Evolutionary conservation across 2,113 vertebrate genomes (phyloP).

Genomic region (Leptodactylus fuscus): DNA sequence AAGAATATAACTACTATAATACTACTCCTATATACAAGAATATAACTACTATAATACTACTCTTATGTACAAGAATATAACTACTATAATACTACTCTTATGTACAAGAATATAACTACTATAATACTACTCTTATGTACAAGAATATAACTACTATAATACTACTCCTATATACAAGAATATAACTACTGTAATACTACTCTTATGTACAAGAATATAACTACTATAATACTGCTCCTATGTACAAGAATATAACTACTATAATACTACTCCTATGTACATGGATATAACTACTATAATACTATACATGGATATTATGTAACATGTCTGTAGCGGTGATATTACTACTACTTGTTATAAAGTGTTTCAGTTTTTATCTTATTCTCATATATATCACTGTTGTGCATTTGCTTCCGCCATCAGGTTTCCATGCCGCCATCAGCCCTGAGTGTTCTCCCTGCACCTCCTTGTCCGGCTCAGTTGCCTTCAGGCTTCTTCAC

Average conservation of each 20-base stretch:
- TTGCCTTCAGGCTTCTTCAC: slow-evolving; percentile 74
- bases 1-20: slow-evolving; percentile 19
- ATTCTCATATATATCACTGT: slow-evolving; percentile 68
- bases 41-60: slow-evolving; percentile 24
- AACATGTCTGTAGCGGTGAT: not conserved
- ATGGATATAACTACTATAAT: slow-evolving; percentile 4
- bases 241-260: not conserved
- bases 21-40: slow-evolving; percentile 8
- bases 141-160: slow-evolving; percentile 18
- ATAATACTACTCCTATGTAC: slow-evolving; percentile 10
- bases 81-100: slow-evolving; percentile 1
- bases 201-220: slow-evolving; percentile 8
- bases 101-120: slow-evolving; percentile 15
- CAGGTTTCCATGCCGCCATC: slow-evolving; percentile 77
- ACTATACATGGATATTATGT: not conserved
- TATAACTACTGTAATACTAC: slow-evolving; percentile 17
- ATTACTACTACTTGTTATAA: not conserved
- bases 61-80: not conserved
- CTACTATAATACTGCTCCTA: not conserved
- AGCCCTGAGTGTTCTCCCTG: slow-evolving; percentile 70
- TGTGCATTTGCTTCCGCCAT: slow-evolving; percentile 80
- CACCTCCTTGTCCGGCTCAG: slow-evolving; percentile 66
- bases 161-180: not conserved
- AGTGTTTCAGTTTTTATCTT: no score
- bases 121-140: slow-evolving; percentile 12